These are phyloP conservation scores for Dinomys branickii DNA, from an alignment of 2,113 vertebrate genomes.

Conservation along the genomic window DNA sequence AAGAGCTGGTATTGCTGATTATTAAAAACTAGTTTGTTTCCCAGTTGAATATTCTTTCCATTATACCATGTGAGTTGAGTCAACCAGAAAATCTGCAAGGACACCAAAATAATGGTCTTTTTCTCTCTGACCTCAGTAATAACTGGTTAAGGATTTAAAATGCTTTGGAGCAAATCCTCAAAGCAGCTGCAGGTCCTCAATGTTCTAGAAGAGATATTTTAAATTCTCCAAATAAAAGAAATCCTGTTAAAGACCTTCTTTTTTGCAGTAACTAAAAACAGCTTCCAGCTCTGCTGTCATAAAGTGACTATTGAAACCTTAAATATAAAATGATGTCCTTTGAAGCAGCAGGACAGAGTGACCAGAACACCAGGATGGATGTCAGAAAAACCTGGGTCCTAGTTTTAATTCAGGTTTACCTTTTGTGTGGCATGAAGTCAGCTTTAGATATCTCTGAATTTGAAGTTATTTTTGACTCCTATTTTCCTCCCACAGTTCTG, in stretches of 20 bases:
- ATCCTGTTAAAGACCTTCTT: constrained; percentile 46
- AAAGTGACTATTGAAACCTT: constrained; percentile 19
- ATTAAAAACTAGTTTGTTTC: constrained; percentile 46
- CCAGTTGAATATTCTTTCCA: constrained; percentile 41
- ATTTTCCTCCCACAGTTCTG: not conserved
- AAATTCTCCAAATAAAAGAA: constrained; percentile 67
- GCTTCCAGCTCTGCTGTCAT: not conserved
- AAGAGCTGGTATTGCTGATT: constrained; percentile 2
- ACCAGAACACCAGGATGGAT: not conserved
- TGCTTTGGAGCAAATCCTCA: constrained; percentile 65
- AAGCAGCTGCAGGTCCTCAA: constrained; percentile 69
- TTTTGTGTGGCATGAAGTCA: constrained; percentile 32
- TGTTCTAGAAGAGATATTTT: constrained; percentile 73
- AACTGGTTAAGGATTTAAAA: constrained; percentile 68
- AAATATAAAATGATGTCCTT: constrained; percentile 13
- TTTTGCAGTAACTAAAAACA: constrained; percentile 29
- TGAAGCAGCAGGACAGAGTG: constrained; percentile 6
- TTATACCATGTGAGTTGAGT: constrained; percentile 51
- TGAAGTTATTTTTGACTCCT: constrained; percentile 50
- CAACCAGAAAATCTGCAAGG: constrained; percentile 63
- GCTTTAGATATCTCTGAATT: constrained; percentile 15
- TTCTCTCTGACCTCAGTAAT: constrained; percentile 73
- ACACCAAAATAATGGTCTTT: constrained; percentile 66
- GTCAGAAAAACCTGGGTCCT: constrained; percentile 31
- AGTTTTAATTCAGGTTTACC: constrained; percentile 16